Evolutionary conservation across 1,140 invertebrate genomes (phyloP), one percentile per base, ranked within the genome.

Genomic region (Leptinotarsa lineolata): DNA sequence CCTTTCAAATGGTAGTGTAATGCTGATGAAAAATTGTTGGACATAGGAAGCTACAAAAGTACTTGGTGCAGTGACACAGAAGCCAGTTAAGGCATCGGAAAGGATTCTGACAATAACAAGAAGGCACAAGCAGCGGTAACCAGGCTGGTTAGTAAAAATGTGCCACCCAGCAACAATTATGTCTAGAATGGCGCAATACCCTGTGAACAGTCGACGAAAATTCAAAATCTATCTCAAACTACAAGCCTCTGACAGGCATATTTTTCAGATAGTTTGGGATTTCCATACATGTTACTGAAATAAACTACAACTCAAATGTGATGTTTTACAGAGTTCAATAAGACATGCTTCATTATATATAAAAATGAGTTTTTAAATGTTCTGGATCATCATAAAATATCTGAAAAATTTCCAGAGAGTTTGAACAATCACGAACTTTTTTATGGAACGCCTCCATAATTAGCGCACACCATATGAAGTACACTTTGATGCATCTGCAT

Each of bases 81-180:
- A 81, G 80, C 80, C 78, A 77, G 64, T 73, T 75, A 58, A 76
- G 69, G 61, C 64, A 64, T 73, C 72, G 77, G 76, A 79, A 78
- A 80, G 77, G 77, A 73, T 74, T 74, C 65, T 73, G 61, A 73
- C 76, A 65, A 74, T 78, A 78, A 80, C 68, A 74, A 81, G 80
- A 83, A 83, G 82, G 82, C 82, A 83, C 82, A 80, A 83, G 78
- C 80, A 82, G 80, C 78, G 81, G 74, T 73, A 75, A 74, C 58
- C 65, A 46, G 63, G 70, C 74, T 78, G 74, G 75, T 75, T 70
- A 78, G 75, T 75, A 77, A 80, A 75, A 64, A 70, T 39, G 72
- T 77, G 60, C 69, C 69, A 61, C 30, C 58, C 59, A 61, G 39
- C 30, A 68, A 48, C 18, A 68, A 18, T 71, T 63, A 72, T 70